Evolutionary conservation across 2,888 invertebrate species (phyloP).

Genomic region (Rhagium mordax): DNA sequence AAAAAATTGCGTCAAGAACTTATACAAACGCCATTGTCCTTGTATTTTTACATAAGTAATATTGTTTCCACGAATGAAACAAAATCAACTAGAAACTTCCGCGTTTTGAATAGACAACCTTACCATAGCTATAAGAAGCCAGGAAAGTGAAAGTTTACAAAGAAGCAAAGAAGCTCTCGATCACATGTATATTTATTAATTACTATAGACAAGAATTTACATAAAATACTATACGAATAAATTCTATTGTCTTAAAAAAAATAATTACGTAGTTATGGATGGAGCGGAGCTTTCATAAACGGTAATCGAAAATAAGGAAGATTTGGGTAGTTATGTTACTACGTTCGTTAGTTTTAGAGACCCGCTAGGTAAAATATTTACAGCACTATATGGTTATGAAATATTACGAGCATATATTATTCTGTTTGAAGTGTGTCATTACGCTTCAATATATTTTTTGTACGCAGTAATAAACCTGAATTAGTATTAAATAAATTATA

Average conservation of each 20-base stretch:
- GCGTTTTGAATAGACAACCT: constrained; percentile 2
- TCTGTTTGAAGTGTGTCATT: not conserved
- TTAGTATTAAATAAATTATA: not conserved
- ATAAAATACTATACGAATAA: not conserved
- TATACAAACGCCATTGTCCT: not conserved
- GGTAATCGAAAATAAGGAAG: not conserved
- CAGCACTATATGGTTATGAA: not conserved
- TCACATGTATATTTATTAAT: not conserved
- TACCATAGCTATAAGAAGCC: constrained; percentile 26
- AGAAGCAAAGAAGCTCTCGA: not conserved
- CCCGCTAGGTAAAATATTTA: not conserved
- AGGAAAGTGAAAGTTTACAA: constrained; percentile 19
- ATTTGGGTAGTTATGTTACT: not conserved
- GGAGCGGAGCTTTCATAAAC: not conserved
- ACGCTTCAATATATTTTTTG: not conserved
- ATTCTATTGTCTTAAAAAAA: not conserved
- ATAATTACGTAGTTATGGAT: not conserved
- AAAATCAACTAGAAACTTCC: constrained; percentile 12
- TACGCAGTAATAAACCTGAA: not conserved
- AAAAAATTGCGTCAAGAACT: not conserved
- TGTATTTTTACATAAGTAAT: not conserved
- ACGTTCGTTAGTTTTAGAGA: not conserved
- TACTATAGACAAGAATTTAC: not conserved
- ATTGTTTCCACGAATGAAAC: constrained; percentile 7
- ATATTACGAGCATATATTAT: not conserved